phyloP scores from a whole-genome alignment of 2,113 vertebrate species.

The Thamnophis sirtalis region DNA sequence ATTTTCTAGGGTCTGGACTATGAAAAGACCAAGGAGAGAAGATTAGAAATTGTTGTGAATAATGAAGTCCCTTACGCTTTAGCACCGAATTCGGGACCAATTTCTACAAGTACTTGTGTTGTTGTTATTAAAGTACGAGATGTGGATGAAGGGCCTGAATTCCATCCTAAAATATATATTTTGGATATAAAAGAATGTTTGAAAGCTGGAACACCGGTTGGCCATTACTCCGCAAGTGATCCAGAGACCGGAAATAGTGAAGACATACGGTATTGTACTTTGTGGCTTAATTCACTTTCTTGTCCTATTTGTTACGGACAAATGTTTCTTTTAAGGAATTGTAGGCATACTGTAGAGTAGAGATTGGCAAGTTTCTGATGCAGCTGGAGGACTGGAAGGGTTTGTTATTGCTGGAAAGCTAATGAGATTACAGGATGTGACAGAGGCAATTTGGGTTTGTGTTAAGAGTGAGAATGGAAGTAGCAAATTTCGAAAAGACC shows the following conservation, averaged over 20 bases:
- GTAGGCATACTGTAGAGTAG: neutral
- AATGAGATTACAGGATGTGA: neutral
- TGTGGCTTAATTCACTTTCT: neutral
- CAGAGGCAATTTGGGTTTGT: neutral
- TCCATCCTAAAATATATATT: constrained; percentile 63
- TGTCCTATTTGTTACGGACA: neutral
- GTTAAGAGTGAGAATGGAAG: neutral
- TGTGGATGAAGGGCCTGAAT: constrained; percentile 82
- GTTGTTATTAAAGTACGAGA: constrained; percentile 72
- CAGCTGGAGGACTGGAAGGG: neutral
- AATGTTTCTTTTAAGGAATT: neutral
- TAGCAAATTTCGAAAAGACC: neutral
- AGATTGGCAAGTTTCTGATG: neutral
- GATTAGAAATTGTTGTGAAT: constrained; percentile 72
- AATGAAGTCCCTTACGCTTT: constrained; percentile 76
- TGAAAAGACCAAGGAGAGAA: constrained; percentile 63
- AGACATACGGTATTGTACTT: constrained; percentile 75
- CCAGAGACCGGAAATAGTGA: constrained; percentile 76
- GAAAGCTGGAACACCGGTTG: constrained; percentile 65
- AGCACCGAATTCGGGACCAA: constrained; percentile 44
- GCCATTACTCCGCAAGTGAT: constrained; percentile 74
- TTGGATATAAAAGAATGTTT: constrained; percentile 75
- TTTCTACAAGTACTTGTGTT: constrained; percentile 65
- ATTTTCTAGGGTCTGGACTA: constrained; percentile 77
- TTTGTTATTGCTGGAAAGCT: neutral